These are phyloP conservation scores for Ennomos fuscantarius DNA, from an alignment of 2,888 invertebrate species.

Conservation along the genomic window DNA sequence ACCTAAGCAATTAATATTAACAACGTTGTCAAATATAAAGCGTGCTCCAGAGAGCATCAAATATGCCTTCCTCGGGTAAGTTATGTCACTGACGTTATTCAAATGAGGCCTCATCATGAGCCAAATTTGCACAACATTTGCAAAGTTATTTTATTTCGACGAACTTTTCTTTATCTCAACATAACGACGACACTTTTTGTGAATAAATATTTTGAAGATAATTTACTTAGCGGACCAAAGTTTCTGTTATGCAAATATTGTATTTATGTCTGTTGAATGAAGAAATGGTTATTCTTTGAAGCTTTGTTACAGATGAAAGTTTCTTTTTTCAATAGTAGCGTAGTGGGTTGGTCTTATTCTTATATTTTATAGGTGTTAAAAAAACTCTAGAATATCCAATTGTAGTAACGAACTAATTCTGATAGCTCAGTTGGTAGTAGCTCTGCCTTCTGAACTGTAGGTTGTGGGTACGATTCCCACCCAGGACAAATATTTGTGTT, in stretches of 20 bases:
- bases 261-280: conserved; percentile 17
- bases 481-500: no score
- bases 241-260: conserved; percentile 26
- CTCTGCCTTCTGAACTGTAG: no score
- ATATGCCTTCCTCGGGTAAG: conserved; percentile 41
- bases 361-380: no score
- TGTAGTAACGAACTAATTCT: no score
- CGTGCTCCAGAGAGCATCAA: conserved; percentile 38
- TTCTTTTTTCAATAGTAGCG: no score
- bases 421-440: no score
- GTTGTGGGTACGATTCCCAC: no score
- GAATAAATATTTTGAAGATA: conserved; percentile 27
- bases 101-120: conserved; percentile 47
- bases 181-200: conserved; percentile 22
- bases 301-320: conserved; percentile 5
- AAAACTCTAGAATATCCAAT: no score
- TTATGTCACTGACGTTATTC: conserved; percentile 48
- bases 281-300: conserved; percentile 19
- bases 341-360: no score
- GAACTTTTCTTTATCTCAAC: conserved; percentile 43
- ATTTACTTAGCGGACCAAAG: conserved; percentile 21
- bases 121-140: conserved; percentile 53
- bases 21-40: conserved; percentile 21
- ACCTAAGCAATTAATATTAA: conserved; percentile 27
- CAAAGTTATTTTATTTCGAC: conserved; percentile 46